These are phyloP conservation scores for Oryzias melastigma DNA, from an alignment of 2,113 vertebrate species.

Conservation along the genomic window DNA sequence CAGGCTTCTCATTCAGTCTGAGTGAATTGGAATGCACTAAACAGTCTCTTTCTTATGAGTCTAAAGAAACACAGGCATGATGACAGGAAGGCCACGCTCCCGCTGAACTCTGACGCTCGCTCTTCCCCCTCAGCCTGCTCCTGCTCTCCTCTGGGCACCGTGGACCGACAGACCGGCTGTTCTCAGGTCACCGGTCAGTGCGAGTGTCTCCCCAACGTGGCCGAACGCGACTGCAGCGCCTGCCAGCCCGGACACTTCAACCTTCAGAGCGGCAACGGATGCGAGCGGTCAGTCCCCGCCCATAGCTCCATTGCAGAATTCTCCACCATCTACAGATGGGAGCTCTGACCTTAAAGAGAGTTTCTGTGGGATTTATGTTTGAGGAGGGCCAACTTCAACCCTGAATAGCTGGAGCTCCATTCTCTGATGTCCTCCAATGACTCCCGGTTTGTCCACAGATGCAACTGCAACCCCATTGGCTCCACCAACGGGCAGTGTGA, in stretches of 20 bases:
- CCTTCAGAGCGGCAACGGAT: slow-evolving; percentile 86
- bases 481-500: slow-evolving; percentile 94
- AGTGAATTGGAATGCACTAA: too few relatives aligned
- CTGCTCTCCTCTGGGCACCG: slow-evolving; percentile 85
- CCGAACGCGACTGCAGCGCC: slow-evolving; percentile 84
- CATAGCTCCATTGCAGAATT: too few relatives aligned
- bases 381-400: too few relatives aligned
- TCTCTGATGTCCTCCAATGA: not conserved
- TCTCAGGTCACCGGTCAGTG: slow-evolving; percentile 91
- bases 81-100: too few relatives aligned
- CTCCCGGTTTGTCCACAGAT: slow-evolving; percentile 67
- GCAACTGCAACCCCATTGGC: slow-evolving; percentile 88
- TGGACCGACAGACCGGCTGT: slow-evolving; percentile 78
- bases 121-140: slow-evolving; percentile 78
- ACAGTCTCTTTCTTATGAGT: too few relatives aligned
- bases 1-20: too few relatives aligned
- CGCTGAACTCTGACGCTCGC: too few relatives aligned
- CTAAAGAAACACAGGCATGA: too few relatives aligned
- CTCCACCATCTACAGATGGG: too few relatives aligned
- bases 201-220: slow-evolving; percentile 85
- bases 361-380: too few relatives aligned
- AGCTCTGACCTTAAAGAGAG: too few relatives aligned
- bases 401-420: too few relatives aligned
- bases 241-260: slow-evolving; percentile 93
- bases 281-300: slow-evolving; percentile 80